Evolutionary conservation across 2,888 invertebrate genomes (phyloP), one percentile per base, ranked within the genome.

Genomic region (Drosophila prolongata): DNA sequence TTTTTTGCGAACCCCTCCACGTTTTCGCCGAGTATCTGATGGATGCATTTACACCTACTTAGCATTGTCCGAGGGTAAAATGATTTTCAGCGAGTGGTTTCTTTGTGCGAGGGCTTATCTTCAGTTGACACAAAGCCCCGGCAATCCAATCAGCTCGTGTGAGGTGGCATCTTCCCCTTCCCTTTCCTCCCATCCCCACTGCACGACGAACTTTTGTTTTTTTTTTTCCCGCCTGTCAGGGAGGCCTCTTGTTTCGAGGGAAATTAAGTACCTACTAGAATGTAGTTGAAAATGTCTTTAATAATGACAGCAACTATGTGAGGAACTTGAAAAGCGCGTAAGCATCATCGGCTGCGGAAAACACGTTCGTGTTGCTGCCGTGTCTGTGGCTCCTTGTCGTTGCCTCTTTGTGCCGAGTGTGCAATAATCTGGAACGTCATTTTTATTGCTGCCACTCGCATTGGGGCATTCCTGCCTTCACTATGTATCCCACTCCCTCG

Each of bases 211-310:
- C 35, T 35, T 30, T 30, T 30, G 6, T 30, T 30, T 30, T 30
- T 30, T 44, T 30, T 44, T 44, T 44, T 54, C 46, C 38, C 42
- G 54, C 60, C 38, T 44, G 54, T 53, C 62, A 64, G 61, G 62
- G 62, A 64, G 43, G 50, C 58, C 56, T 53, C 64, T 65, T 65
- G 65, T 71, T 68, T 58, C 56, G 67, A 60, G 64, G 83, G 71
- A 87, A 87, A 87, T 87, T 87, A 86, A 86, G 85, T 86, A 87
- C 86, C 88, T 79, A 85, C 85, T 86, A 86, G 88, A 86, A 86
- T 86, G 85, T 86, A 86, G 86, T 88, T 86, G 89, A 86, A 88
- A 86, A 88, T 87, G 89, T 87, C 89, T 86, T 86, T 86, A 89
- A 86, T 86, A 86, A 86, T 86, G 89, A 86, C 86, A 86, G 86